phyloP scores from a whole-genome alignment of 2,888 invertebrate species.

The Hybos culiciformis region DNA sequence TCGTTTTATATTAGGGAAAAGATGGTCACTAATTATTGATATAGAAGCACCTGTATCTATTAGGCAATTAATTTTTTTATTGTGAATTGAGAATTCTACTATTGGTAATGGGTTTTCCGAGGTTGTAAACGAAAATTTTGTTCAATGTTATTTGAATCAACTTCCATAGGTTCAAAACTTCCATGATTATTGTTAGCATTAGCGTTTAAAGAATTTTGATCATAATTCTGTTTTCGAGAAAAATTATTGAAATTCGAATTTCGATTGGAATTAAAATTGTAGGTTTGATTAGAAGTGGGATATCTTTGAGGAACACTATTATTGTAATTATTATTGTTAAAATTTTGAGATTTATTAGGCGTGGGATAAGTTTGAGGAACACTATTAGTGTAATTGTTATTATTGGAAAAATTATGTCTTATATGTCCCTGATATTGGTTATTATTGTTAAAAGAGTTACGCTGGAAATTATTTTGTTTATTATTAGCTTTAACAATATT shows the following conservation, averaged over 20 bases:
- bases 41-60: neutral
- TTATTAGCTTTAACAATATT: too few relatives aligned
- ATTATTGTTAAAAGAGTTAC: too few relatives aligned
- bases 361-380: too few relatives aligned
- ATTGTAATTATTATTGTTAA: too few relatives aligned
- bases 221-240: neutral
- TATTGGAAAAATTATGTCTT: too few relatives aligned
- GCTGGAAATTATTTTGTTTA: too few relatives aligned
- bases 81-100: neutral
- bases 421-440: too few relatives aligned
- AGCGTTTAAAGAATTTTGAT: neutral
- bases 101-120: neutral
- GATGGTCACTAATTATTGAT: neutral
- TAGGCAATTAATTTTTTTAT: neutral
- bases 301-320: too few relatives aligned
- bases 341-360: too few relatives aligned
- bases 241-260: neutral
- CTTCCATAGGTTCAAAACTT: neutral
- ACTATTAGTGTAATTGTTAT: too few relatives aligned
- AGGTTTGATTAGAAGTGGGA: neutral
- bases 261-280: neutral
- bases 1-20: neutral
- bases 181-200: neutral
- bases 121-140: neutral
- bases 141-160: neutral